These are phyloP conservation scores for Sesia bembeciformis DNA, from an alignment of 2,888 invertebrate genomes.

Conservation along the genomic window DNA sequence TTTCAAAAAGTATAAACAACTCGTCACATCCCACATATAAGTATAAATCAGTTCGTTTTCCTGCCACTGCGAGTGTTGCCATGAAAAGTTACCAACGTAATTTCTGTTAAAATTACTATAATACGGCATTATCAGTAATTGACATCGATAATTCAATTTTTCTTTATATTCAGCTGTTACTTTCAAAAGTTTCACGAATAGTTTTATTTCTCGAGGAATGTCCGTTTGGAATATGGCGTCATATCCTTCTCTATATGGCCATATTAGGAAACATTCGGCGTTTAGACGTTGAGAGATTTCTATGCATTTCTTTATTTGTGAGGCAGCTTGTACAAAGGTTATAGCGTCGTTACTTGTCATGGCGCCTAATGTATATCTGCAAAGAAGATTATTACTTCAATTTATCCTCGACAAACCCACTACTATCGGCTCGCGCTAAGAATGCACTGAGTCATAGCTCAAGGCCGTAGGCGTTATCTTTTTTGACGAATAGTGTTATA, in stretches of 20 bases:
- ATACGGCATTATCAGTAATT: slow-evolving; percentile 73
- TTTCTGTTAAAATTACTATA: slow-evolving; percentile 25
- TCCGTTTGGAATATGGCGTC: slow-evolving; percentile 75
- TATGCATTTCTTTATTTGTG: slow-evolving; percentile 76
- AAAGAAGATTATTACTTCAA: neutral
- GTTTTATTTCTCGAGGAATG: slow-evolving; percentile 72
- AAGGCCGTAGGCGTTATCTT: too few relatives aligned
- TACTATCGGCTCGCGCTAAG: neutral
- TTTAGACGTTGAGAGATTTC: slow-evolving; percentile 76
- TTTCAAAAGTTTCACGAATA: slow-evolving; percentile 76
- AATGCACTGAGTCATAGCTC: too few relatives aligned
- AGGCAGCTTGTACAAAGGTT: slow-evolving; percentile 74
- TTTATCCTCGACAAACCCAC: neutral
- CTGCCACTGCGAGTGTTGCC: slow-evolving; percentile 26
- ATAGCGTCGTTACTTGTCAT: slow-evolving; percentile 75
- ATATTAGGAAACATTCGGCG: slow-evolving; percentile 77
- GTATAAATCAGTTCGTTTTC: slow-evolving; percentile 56
- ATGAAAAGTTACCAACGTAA: slow-evolving; percentile 10
- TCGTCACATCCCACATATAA: slow-evolving; percentile 78
- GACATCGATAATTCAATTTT: slow-evolving; percentile 75
- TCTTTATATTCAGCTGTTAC: slow-evolving; percentile 78
- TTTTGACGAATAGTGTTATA: too few relatives aligned
- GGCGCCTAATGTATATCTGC: slow-evolving; percentile 76
- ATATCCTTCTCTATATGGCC: slow-evolving; percentile 77
- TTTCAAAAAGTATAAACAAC: slow-evolving; percentile 76